These are phyloP conservation scores for Stictocephala bisonia DNA, from an alignment of 2,888 invertebrate species.

Conservation along the genomic window DNA sequence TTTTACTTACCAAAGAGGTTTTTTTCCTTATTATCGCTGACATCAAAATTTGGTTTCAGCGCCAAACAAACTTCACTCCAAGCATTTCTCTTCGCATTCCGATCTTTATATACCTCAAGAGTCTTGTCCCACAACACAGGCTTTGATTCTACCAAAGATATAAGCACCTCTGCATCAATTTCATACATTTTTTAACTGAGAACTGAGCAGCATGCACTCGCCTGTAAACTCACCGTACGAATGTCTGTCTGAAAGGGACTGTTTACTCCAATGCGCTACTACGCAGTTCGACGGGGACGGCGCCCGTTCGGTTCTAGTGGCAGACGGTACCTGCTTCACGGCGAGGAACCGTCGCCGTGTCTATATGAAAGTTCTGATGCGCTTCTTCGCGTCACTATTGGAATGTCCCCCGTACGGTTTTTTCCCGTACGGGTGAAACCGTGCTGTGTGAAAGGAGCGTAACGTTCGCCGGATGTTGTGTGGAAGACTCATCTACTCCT, in stretches of 20 bases:
- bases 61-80: conserved; percentile 46
- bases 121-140: conserved; percentile 52
- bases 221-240: conserved; percentile 16
- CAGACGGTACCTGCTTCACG: conserved; percentile 26
- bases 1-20: conserved; percentile 9
- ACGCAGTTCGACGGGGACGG: conserved; percentile 30
- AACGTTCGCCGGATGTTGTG: too few species aligned
- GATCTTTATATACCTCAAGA: conserved; percentile 50
- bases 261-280: conserved; percentile 5
- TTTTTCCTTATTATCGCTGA: conserved; percentile 39
- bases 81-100: conserved; percentile 52
- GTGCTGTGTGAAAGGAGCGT: conserved; percentile 23
- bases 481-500: too few species aligned
- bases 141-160: conserved; percentile 49
- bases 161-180: conserved; percentile 46
- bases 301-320: conserved; percentile 13
- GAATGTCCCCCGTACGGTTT: conserved; percentile 31
- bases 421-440: too few species aligned
- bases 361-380: not conserved
- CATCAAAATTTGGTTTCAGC: conserved; percentile 37
- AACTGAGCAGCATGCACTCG: conserved; percentile 16
- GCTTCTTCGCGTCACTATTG: conserved; percentile 22
- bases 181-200: not conserved
- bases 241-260: conserved; percentile 19
- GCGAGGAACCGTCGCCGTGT: conserved; percentile 25